Percentiles rank a stretch among this genome's conserved stretches.
These are phyloP conservation scores for Coenonympha arcania DNA, from an alignment of 2,888 invertebrate species.

Conservation along the genomic window DNA sequence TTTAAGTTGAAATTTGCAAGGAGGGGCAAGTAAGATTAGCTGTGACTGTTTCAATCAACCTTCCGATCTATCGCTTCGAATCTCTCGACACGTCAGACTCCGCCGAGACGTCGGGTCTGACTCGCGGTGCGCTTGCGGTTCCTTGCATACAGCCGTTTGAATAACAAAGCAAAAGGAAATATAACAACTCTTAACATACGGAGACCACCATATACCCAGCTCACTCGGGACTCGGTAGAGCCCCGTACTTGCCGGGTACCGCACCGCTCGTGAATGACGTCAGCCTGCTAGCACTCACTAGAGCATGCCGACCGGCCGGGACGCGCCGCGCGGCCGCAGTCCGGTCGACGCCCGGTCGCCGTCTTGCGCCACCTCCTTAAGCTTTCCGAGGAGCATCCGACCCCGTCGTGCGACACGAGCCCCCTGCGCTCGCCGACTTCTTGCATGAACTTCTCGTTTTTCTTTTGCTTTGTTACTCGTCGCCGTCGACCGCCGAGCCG, in stretches of 20 bases:
- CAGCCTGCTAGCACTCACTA: conserved; percentile 67
- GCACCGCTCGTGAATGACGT: conserved; percentile 72
- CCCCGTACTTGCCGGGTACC: conserved; percentile 54
- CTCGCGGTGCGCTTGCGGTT: conserved; percentile 58
- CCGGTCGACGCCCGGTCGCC: conserved; percentile 29
- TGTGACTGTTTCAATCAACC: not conserved
- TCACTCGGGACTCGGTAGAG: conserved; percentile 59
- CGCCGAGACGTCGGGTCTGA: not conserved
- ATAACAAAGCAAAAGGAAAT: conserved; percentile 75
- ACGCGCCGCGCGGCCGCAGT: conserved; percentile 29
- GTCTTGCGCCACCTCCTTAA: conserved; percentile 41
- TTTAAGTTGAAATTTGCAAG: conserved; percentile 54
- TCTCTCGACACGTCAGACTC: conserved; percentile 9
- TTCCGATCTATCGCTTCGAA: conserved; percentile 24
- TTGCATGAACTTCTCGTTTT: conserved; percentile 71
- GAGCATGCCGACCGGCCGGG: conserved; percentile 50
- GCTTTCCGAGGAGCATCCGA: conserved; percentile 49
- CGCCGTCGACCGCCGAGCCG: conserved; percentile 31
- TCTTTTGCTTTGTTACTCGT: conserved; percentile 71
- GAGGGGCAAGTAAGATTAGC: conserved; percentile 58
- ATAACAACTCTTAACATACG: conserved; percentile 43
- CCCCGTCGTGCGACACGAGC: conserved; percentile 53
- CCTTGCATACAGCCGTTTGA: conserved; percentile 59
- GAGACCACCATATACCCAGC: conserved; percentile 46
- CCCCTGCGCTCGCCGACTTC: conserved; percentile 50